A percentile compares a stretch with the other conserved stretches of the same genome.
Conservation (phyloP, 2,888 invertebrate genomes). For the Pheosia gnoma region DNA sequence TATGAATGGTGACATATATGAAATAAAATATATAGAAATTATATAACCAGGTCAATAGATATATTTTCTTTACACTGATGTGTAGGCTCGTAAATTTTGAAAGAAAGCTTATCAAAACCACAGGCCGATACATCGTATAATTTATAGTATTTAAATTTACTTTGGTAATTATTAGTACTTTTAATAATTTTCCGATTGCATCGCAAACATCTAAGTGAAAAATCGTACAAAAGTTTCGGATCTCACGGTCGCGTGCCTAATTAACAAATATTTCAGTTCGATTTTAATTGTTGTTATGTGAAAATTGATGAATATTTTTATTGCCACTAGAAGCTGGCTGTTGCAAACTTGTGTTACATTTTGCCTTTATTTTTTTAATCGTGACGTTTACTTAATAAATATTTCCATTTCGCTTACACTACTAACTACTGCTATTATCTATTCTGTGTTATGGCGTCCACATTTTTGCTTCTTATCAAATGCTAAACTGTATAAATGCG, state of each 20-base stretch:
- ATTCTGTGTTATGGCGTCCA: no score
- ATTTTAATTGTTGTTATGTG: conserved; percentile 1
- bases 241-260: conserved; percentile 26
- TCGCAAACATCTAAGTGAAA: conserved; percentile 13
- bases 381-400: background rate
- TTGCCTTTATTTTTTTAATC: background rate
- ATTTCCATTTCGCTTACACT: no score
- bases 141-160: background rate
- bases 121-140: no score
- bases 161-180: conserved; percentile 22
- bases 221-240: background rate
- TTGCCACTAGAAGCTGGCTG: background rate
- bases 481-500: conserved; percentile 6
- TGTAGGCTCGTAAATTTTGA: no score
- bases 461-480: no score
- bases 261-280: conserved; percentile 18
- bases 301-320: conserved; percentile 3
- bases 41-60: no score
- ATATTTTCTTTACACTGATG: no score
- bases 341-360: background rate
- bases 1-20: no score
- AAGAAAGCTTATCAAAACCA: no score
- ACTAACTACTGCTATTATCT: no score
- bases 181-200: conserved; percentile 29
- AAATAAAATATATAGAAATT: no score